Percentiles rank a stretch among this genome's conserved stretches.
phyloP scores from a whole-genome alignment of 2,113 vertebrate genomes.

The Phrynosoma blainvillii region DNA sequence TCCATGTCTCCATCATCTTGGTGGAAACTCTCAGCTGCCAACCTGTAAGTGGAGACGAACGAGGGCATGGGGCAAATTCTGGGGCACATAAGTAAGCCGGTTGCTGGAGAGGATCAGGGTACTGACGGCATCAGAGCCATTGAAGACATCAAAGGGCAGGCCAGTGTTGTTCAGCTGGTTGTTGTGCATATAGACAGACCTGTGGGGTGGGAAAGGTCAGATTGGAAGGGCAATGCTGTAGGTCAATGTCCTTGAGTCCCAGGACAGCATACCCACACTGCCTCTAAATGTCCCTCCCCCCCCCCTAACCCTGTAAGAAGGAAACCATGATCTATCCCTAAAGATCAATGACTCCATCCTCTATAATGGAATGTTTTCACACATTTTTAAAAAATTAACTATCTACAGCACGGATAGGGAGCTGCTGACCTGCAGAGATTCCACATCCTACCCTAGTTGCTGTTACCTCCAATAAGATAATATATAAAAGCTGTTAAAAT shows the following conservation, averaged over 20 bases:
- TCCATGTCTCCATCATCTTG: neutral
- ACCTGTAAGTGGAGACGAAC: constrained; percentile 72
- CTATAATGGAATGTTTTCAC: neutral
- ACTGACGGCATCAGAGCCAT: constrained; percentile 54
- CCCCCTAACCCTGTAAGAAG: neutral
- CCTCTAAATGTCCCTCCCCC: no score
- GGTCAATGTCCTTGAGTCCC: neutral
- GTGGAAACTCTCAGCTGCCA: neutral
- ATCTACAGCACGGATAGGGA: no score
- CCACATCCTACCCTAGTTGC: neutral
- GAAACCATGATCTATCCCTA: neutral
- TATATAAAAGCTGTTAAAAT: neutral
- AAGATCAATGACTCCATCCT: no score
- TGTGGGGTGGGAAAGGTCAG: constrained; percentile 5
- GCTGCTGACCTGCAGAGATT: no score
- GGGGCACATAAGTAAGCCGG: constrained; percentile 63
- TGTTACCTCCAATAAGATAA: neutral
- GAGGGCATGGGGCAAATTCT: constrained; percentile 62
- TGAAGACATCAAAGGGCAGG: constrained; percentile 63
- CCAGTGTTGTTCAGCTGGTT: constrained; percentile 67
- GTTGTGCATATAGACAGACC: constrained; percentile 75
- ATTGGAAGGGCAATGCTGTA: neutral
- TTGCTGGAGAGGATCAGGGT: constrained; percentile 73
- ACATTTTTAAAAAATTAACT: no score
- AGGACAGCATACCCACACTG: neutral